Evolutionary conservation across 1,140 invertebrate species (phyloP), one percentile per base, ranked within the genome.

Genomic region (Papilio xuthus): DNA sequence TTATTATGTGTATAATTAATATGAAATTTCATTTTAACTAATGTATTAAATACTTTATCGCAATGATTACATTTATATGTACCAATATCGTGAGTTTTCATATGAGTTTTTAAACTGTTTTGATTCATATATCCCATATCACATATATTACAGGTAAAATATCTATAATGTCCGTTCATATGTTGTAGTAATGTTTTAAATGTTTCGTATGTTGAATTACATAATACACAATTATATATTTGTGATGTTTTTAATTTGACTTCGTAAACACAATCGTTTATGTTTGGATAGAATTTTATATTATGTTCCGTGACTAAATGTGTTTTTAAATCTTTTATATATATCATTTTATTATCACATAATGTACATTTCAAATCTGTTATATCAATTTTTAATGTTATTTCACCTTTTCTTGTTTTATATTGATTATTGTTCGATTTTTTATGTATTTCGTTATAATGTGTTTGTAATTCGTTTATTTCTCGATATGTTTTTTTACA

Each of bases 61-160:
- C 94, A 95, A 2, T 90, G 82, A 0, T 82, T 71, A 53, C 94
- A 95, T 8, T 91, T 89, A 28, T 89, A 90, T 1, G 63, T 79
- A 6, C 89, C 91, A 47, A 83, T 88, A 79, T 80, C 93, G 80
- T 94, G 93, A 0, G 86, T 91, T 2, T 88, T 77, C 26, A 94
- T 92, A 72, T 95, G 95, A 1, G 91, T 94, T 80, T 94, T 94
- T 18, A 95, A 63, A 0, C 94, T 93, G 32, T 94, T 94, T 44
- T 93, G 94, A 63, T 93, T 92, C 67, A 93, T 90, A 88, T 95
- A 98, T 0, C 95, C 96, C 86, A 97, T 97, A 47, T 95, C 95
- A 86, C 97, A 98, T 4, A 96, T 95, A 71, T 97, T 96, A 85
- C 97, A 98, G 72, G 97, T 95, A 86, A 97, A 97, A 10, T 89